These are phyloP conservation scores for Rattus rattus DNA, from an alignment of 2,113 vertebrate species.

Conservation along the genomic window DNA sequence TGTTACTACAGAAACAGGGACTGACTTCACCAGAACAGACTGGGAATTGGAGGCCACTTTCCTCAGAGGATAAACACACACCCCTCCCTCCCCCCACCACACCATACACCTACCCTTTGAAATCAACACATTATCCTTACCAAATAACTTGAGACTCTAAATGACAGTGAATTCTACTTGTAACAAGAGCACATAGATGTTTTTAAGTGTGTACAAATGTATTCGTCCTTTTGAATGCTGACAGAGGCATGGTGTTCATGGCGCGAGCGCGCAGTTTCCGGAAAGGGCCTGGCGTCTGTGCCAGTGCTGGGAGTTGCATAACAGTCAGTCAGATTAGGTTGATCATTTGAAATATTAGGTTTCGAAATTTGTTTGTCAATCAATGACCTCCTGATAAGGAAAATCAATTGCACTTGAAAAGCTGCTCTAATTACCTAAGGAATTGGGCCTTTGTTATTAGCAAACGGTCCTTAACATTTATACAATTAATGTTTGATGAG, in stretches of 20 bases:
- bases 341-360: background rate
- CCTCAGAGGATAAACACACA: too few species aligned
- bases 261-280: constrained; percentile 11
- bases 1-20: background rate
- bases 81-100: background rate
- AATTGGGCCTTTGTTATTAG: constrained; percentile 61
- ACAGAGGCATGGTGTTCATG: background rate
- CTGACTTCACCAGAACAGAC: background rate
- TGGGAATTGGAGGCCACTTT: background rate
- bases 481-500: constrained; percentile 73
- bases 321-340: background rate
- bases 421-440: constrained; percentile 3
- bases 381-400: background rate
- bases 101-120: background rate
- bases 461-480: constrained; percentile 48
- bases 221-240: background rate
- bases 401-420: constrained; percentile 35
- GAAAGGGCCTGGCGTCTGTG: background rate
- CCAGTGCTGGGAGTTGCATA: background rate
- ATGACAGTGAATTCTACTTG: constrained; percentile 26
- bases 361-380: background rate
- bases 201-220: background rate
- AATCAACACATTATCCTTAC: background rate
- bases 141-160: constrained; percentile 24
- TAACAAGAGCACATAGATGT: background rate